Conservation (phyloP, 2,888 invertebrate species). For the Monopis laevigella region DNA sequence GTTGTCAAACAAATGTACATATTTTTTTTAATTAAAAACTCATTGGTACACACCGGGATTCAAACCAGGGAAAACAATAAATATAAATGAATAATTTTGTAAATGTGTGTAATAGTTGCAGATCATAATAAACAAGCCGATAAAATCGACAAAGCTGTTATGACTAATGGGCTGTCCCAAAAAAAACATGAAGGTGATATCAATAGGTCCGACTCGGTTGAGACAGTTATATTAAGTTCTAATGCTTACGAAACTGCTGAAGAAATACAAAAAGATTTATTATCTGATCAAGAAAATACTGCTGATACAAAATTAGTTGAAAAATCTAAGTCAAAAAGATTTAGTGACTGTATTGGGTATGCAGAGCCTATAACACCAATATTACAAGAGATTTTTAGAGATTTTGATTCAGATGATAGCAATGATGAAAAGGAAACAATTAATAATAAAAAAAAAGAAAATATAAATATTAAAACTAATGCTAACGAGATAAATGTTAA, state of each 20-base stretch:
- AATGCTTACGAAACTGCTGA: constrained; percentile 33
- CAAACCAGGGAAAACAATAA: too few relatives aligned
- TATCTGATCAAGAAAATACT: constrained; percentile 21
- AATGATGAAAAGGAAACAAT: constrained; percentile 35
- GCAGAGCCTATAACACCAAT: constrained; percentile 36
- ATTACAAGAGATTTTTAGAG: constrained; percentile 40
- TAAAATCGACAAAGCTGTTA: too few relatives aligned
- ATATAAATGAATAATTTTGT: too few relatives aligned
- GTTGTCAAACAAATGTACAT: too few relatives aligned
- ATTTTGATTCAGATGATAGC: constrained; percentile 25
- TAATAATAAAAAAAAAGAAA: not conserved
- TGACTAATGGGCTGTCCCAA: too few relatives aligned
- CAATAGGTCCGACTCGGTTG: not conserved
- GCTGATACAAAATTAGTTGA: constrained; percentile 5
- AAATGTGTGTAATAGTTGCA: too few relatives aligned
- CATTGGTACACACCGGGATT: too few relatives aligned
- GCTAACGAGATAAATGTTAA: too few relatives aligned
- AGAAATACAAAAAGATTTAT: constrained; percentile 34
- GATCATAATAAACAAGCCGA: too few relatives aligned
- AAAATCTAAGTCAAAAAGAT: not conserved
- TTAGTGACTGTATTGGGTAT: not conserved
- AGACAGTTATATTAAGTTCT: constrained; percentile 1
- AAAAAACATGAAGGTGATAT: constrained; percentile 26
- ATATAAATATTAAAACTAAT: not conserved
- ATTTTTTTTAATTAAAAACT: too few relatives aligned